Conservation (phyloP, 1,140 invertebrate genomes). For the Fopius arisanus region DNA sequence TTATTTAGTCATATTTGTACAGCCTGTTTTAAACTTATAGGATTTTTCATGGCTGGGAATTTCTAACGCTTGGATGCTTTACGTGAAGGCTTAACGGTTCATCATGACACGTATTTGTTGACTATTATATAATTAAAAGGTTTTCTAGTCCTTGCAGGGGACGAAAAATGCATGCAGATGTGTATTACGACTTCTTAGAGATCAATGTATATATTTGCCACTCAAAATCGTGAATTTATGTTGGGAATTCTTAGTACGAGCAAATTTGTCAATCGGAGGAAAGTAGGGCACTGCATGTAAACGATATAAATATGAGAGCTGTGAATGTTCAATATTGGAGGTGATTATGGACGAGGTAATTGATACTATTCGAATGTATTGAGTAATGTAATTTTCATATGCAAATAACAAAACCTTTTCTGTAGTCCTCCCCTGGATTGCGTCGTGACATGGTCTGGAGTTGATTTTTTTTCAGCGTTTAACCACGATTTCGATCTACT, state of each 20-base stretch:
- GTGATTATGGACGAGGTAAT: not conserved
- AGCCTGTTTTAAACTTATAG: too few relatives aligned
- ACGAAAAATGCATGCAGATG: not conserved
- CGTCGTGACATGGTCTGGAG: conserved; percentile 51
- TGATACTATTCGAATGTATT: conserved; percentile 16
- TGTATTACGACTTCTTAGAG: too few relatives aligned
- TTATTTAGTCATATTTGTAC: too few relatives aligned
- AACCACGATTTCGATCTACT: conserved; percentile 15
- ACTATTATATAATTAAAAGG: not conserved
- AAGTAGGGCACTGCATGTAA: not conserved
- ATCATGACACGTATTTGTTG: not conserved
- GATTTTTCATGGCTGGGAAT: too few relatives aligned
- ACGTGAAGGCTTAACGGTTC: not conserved
- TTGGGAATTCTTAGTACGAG: not conserved
- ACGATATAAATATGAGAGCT: conserved; percentile 20
- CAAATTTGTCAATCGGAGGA: not conserved
- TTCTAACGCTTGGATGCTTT: too few relatives aligned
- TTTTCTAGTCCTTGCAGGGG: too few relatives aligned
- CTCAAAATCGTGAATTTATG: too few relatives aligned
- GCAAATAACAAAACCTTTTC: conserved; percentile 61
- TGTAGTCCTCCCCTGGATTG: conserved; percentile 50
- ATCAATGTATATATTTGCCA: too few relatives aligned
- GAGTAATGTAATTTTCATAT: conserved; percentile 36
- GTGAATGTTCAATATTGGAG: conserved; percentile 26
- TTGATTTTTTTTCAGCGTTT: conserved; percentile 30